Base-by-base conservation (phyloP, 2,797 vertebrate species). In the Ptychadena robeensis region DNA sequence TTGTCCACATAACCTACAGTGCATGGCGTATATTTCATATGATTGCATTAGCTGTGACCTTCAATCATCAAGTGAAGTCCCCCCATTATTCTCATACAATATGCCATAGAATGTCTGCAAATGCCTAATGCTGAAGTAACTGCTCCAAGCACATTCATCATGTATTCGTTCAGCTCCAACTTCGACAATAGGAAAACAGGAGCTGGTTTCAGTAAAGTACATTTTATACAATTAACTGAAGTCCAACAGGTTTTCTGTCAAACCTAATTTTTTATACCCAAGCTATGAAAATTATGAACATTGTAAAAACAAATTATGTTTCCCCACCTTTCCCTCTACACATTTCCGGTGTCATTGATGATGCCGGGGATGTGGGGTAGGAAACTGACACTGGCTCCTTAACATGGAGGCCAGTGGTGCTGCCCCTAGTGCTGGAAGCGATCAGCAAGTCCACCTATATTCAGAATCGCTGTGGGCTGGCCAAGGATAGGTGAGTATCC, bases 21-120 rank as follows among this genome's bases (percentile, higher is more conserved):
- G 65, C 59, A 69, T 37, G 74, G 71, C 79, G 65, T 73, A 75
- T 84, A 73, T 64, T 68, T 74, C 82, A 28, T 48, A 75, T 74
- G 77, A 73, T 69, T 83, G 69, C 70, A 83, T 79, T 84, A 68
- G 77, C 30, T 28, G 28, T 80, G 77, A 80, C 77, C 75, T 83
- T 79, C 82, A 53, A 68, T 72, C 76, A 63, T 59, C 69, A 80
- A 84, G 76, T 79, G 28, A 84, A 74, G 48, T 48, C 79, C 61
- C 70, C 44, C 64, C 44, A 69, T 79, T 84, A 79, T 84, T 84
- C 73, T 73, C 44, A 73, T 78, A 68, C 66, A 79, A 83, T 44
- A 79, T 84, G 64, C 70, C 37, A 68, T 73, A 63, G 76, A 84
- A 79, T 74, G 80, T 68, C 66, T 67, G 57, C 75, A 79, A 34